Evolutionary conservation across 1,140 invertebrate genomes (phyloP), one percentile per base, ranked within the genome.

Genomic region (Archivesica marissinica): DNA sequence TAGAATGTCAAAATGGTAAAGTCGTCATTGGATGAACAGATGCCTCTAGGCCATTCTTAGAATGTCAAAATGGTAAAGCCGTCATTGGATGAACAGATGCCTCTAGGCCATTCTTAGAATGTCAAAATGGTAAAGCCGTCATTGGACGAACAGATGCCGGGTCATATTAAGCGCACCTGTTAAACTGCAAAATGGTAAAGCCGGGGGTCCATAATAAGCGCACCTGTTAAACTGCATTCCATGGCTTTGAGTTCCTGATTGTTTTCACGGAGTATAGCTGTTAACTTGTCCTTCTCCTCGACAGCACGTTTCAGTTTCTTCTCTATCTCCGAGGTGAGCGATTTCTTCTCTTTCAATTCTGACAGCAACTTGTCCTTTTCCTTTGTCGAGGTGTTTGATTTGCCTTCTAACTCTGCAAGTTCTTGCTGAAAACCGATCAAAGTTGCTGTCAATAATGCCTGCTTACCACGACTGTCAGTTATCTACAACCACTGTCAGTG

Each of bases 231-330:
- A 23, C 25, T 28, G 30, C 39, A 44, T 39, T 83, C 81, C 70
- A 83, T 61, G 15, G 56, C 52, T 38, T 83, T 83, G 38, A 83
- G 52, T n/a, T 83, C 81, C 17, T 41, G 35, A 33, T 83, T 83
- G 41, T 83, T 83, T 28, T 83, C 81, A 23, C 28, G 25, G 2
- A 83, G 15, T 0, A 83, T 52, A 11, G 70, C 39, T 20, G 7
- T 52, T 20, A 75, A 20, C 25, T 52, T 52, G 20, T 70, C 66
- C 41, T 74, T 82, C 66, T 82, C 79, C 11, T 80, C 25, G 11
- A 25, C 13, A 25, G 41, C n/a, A 50, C 52, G 50, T 28, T 74
- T 41, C 11, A 74, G 17, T 33, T 74, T 52, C 13, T 74, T 52
- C 70, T 74, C 41, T 33, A 50, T 17, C 7, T 74, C 70, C 3